Conservation (phyloP, 1,140 invertebrate species). For the Caenorhabditis tropicalis region DNA sequence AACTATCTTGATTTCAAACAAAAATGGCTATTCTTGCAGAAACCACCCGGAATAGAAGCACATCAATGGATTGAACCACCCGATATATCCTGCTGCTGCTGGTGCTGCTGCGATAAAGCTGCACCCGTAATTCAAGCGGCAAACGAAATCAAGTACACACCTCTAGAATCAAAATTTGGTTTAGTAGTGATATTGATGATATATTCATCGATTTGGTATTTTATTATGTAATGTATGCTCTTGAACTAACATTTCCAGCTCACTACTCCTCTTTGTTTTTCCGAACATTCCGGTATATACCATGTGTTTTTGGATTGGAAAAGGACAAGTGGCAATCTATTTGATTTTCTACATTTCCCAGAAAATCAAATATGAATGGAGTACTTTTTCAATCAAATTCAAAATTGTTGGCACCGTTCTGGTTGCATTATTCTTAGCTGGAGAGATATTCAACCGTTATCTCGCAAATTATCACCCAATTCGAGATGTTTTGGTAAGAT, state of each 20-base stretch:
- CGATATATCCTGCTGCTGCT: too few relatives aligned
- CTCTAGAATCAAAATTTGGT: neutral
- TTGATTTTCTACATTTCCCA: neutral
- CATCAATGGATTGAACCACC: conserved; percentile 10
- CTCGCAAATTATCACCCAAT: neutral
- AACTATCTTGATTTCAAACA: too few relatives aligned
- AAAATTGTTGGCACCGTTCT: neutral
- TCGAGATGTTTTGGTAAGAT: neutral
- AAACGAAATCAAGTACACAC: too few relatives aligned
- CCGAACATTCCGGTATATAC: neutral
- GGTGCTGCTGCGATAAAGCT: too few relatives aligned
- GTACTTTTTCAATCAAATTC: neutral
- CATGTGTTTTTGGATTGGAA: neutral
- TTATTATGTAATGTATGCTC: neutral
- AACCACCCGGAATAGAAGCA: neutral
- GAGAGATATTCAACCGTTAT: neutral
- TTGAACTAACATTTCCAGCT: neutral
- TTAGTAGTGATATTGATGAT: neutral
- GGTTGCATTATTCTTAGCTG: neutral
- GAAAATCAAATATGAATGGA: neutral
- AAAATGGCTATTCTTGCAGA: neutral
- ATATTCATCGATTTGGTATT: neutral
- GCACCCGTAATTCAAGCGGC: too few relatives aligned
- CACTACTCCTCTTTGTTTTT: neutral
- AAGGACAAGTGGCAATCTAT: neutral